Evolutionary conservation across 2,888 invertebrate genomes (phyloP).

Genomic region (Corbicula japonica): DNA sequence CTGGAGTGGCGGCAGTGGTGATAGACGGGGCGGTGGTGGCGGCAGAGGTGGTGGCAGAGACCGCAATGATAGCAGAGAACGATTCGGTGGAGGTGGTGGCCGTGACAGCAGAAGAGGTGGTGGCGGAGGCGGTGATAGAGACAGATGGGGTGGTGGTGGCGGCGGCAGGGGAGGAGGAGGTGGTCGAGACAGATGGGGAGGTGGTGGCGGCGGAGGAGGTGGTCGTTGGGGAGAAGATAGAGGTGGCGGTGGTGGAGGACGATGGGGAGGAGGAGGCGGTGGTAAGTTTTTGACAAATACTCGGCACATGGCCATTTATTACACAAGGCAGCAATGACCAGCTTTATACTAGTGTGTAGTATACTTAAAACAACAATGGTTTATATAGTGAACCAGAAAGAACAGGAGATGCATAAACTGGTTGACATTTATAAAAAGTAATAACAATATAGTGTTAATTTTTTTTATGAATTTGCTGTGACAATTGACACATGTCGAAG

Average conservation of each 20-base stretch:
- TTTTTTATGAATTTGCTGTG: not conserved
- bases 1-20: conserved; percentile 1
- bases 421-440: not conserved
- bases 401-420: not conserved
- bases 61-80: conserved; percentile 36
- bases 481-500: too few species aligned
- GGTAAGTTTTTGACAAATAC: not conserved
- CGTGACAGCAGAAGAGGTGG: conserved; percentile 37
- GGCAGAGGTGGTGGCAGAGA: conserved; percentile 19
- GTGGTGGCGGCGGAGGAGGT: conserved; percentile 26
- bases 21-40: conserved; percentile 31
- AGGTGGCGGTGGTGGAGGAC: conserved; percentile 10
- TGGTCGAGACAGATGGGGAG: conserved; percentile 9
- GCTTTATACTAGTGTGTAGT: not conserved
- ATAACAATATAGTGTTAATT: not conserved
- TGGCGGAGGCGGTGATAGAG: conserved; percentile 42
- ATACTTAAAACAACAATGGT: not conserved
- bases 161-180: conserved; percentile 21
- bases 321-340: too few species aligned
- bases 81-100: conserved; percentile 36
- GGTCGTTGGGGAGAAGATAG: conserved; percentile 17
- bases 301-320: too few species aligned
- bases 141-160: conserved; percentile 38
- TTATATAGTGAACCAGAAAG: not conserved
- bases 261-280: conserved; percentile 13